These are phyloP conservation scores for Macropodus opercularis DNA, from an alignment of 2,797 vertebrate genomes.

Conservation along the genomic window DNA sequence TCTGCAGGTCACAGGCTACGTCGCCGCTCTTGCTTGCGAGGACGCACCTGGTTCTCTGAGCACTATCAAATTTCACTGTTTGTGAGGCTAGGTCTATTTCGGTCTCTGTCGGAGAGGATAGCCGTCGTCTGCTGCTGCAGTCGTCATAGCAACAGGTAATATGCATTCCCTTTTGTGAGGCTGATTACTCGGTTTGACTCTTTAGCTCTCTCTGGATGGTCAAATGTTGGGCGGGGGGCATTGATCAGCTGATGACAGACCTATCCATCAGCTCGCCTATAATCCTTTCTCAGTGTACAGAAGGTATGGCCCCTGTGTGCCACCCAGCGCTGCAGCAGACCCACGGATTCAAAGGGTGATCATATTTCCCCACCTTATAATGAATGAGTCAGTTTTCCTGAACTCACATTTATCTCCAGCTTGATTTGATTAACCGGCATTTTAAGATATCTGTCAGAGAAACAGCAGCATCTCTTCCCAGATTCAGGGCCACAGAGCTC, in stretches of 20 bases:
- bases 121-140: constrained; percentile 83
- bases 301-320: constrained; percentile 59
- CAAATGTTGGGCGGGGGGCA: constrained; percentile 41
- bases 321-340: constrained; percentile 12
- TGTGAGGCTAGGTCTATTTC: constrained; percentile 52
- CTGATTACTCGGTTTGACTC: constrained; percentile 71
- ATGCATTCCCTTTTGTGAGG: constrained; percentile 80
- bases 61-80: constrained; percentile 64
- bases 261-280: constrained; percentile 63
- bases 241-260: constrained; percentile 73
- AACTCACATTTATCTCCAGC: background rate
- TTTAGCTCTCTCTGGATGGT: constrained; percentile 29
- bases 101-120: constrained; percentile 55
- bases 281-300: constrained; percentile 73
- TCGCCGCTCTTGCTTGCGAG: constrained; percentile 25
- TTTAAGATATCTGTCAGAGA: background rate
- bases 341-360: background rate
- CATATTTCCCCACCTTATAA: background rate
- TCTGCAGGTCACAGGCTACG: constrained; percentile 19
- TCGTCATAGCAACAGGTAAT: constrained; percentile 83
- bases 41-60: constrained; percentile 62
- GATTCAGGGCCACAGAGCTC: background rate
- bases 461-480: background rate
- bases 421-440: background rate
- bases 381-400: background rate